Percentiles rank a stretch among this genome's conserved stretches.
Evolutionary conservation across 64 coral and sea anemone species (phyloP).

Genomic region (Stichodactyla mertensii): DNA sequence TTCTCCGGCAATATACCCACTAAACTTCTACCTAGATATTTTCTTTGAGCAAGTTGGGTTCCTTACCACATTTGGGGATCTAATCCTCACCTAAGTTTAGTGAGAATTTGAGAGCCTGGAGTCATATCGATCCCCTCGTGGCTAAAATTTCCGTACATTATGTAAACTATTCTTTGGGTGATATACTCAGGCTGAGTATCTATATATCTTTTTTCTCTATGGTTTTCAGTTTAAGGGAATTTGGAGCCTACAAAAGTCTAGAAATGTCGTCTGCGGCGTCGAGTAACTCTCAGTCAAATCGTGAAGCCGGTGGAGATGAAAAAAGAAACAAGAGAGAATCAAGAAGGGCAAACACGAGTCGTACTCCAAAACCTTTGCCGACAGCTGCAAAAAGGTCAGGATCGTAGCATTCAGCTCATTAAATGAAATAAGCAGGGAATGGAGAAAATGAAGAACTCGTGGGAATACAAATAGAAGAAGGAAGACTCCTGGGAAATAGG

Average conservation of each 20-base stretch:
- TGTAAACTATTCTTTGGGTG: neutral
- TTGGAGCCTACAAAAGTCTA: neutral
- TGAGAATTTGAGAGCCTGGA: constrained; percentile 3
- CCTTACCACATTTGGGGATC: neutral
- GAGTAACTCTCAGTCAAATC: constrained; percentile 14
- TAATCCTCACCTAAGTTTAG: constrained; percentile 4
- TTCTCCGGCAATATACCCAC: neutral
- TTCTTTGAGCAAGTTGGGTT: neutral
- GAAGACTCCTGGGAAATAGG: neutral
- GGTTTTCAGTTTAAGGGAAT: neutral
- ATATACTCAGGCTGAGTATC: neutral
- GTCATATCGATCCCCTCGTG: constrained; percentile 12
- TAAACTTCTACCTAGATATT: neutral
- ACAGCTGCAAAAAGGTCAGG: constrained; percentile 29
- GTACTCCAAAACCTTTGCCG: constrained; percentile 1
- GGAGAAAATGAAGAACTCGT: neutral
- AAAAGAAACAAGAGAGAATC: constrained; percentile 25
- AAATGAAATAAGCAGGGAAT: neutral
- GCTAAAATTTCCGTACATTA: neutral
- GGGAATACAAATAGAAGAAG: neutral
- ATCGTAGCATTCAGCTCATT: neutral
- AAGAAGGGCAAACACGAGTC: constrained; percentile 12
- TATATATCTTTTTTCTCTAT: neutral
- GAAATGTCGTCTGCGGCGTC: constrained; percentile 5
- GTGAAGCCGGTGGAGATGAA: constrained; percentile 13